Base-by-base conservation (phyloP, 2,888 invertebrate genomes). In the Lithophane socia region DNA sequence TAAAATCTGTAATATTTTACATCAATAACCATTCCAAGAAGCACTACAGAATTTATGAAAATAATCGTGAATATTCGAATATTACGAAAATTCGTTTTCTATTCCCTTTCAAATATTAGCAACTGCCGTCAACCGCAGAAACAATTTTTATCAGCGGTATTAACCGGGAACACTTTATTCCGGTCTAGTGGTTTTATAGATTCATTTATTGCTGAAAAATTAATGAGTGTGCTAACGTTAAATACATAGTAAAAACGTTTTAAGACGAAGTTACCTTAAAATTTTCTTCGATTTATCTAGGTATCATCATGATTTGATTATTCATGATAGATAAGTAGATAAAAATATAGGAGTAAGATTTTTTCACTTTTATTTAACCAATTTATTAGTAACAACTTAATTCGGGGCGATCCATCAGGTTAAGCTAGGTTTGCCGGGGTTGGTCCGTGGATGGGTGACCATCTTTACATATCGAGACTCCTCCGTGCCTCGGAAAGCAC, bases 121-220 rank as follows among this genome's bases (percentile, higher is more conserved):
- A 61, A 77, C 52, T 65, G 61, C 68, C 77, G 73, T 68, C 83
- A 74, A 13, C 68, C 42, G 42, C 83, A 77, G 56, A 37, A 64
- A 65, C 18, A 61, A 37, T 65, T 72, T 54, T 72, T 79, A 65
- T 72, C 58, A 21, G 54, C 58, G 24, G 37, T 66, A 64, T 70
- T 52, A 82, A 83, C 66, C 66, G 65, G 9, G 66, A 58, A 58
- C 65, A 66, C 67, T 73, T 83, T 83, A 73, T 79, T 82, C 69
- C 65, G 79, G 70, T 66, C 69, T 66, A 73, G 56, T 47, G 24
- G 65, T 52, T 66, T 52, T 37, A 68, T 24, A 65, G 49, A 72
- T 69, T 75, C 0, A 49, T 72, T 80, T n/a, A 49, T 64, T 56
- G 21, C 54, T 54, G 24, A 24, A 71, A 54, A 75, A 29, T 47